Conservation (phyloP, 2,797 vertebrate genomes). For the Harpagifer antarcticus region DNA sequence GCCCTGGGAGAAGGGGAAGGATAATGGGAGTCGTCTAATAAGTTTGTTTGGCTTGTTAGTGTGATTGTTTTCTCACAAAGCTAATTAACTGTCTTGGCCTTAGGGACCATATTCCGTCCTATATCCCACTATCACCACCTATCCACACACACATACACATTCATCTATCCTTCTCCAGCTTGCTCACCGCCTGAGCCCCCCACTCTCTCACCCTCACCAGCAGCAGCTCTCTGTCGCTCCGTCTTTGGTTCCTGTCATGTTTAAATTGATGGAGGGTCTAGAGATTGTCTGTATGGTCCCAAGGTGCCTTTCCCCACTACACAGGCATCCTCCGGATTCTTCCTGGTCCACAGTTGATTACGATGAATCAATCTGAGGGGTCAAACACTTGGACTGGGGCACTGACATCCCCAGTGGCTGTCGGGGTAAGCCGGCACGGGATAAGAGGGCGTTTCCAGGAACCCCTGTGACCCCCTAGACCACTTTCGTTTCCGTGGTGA, state of each 20-base stretch:
- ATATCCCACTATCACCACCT: slow-evolving; percentile 66
- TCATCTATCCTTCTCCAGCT: slow-evolving; percentile 60
- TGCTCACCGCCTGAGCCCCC: slow-evolving; percentile 40
- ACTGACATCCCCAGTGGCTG: slow-evolving; percentile 71
- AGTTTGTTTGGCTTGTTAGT: slow-evolving; percentile 86
- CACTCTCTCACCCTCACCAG: slow-evolving; percentile 63
- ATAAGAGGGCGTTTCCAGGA: slow-evolving; percentile 68
- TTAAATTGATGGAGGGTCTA: slow-evolving; percentile 85
- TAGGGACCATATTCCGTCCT: slow-evolving; percentile 69
- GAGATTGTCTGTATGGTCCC: slow-evolving; percentile 85
- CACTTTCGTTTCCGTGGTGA: slow-evolving; percentile 73
- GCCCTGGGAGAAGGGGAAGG: slow-evolving; percentile 60
- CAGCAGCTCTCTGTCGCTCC: slow-evolving; percentile 64
- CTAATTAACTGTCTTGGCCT: slow-evolving; percentile 83
- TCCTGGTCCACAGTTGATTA: slow-evolving; percentile 84
- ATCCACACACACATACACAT: slow-evolving; percentile 59
- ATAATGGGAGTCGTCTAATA: slow-evolving; percentile 79
- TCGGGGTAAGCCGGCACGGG: slow-evolving; percentile 55
- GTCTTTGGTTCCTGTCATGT: slow-evolving; percentile 83
- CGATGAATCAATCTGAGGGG: slow-evolving; percentile 86
- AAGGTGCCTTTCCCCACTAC: slow-evolving; percentile 86
- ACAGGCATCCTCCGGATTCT: slow-evolving; percentile 78
- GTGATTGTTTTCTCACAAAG: slow-evolving; percentile 86
- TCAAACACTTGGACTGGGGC: slow-evolving; percentile 81
- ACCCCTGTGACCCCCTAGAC: slow-evolving; percentile 66